Evolutionary conservation across 1,140 invertebrate species (phyloP).

Genomic region (Hyles vespertilio): DNA sequence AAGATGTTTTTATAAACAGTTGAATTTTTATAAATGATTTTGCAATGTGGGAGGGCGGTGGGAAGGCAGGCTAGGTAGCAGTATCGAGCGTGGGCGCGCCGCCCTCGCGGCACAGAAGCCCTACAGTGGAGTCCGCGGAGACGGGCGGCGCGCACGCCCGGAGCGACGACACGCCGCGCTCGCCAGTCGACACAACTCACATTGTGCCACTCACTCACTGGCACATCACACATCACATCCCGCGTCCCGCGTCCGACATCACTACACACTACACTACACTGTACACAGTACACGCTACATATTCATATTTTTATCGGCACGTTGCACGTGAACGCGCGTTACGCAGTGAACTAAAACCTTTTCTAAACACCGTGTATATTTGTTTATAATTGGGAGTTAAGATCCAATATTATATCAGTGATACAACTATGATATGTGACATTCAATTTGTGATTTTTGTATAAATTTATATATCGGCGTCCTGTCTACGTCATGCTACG

Average conservation of each 20-base stretch:
- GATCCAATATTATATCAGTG: slow-evolving; percentile 43
- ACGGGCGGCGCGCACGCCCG: slow-evolving; percentile 43
- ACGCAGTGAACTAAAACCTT: slow-evolving; percentile 1
- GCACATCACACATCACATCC: slow-evolving; percentile 5
- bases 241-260: neutral
- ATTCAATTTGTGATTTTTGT: slow-evolving; percentile 54
- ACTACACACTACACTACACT: slow-evolving; percentile 6
- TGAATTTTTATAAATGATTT: slow-evolving; percentile 66
- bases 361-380: slow-evolving; percentile 5
- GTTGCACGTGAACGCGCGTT: slow-evolving; percentile 8
- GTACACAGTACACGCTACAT: slow-evolving; percentile 17
- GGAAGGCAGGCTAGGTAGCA: slow-evolving; percentile 61
- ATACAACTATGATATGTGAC: slow-evolving; percentile 58
- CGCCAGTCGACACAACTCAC: slow-evolving; percentile 6
- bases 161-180: slow-evolving; percentile 17
- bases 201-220: slow-evolving; percentile 5
- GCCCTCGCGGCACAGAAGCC: slow-evolving; percentile 55
- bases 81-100: slow-evolving; percentile 70
- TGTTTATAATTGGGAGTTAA: slow-evolving; percentile 5
- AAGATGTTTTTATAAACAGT: slow-evolving; percentile 50
- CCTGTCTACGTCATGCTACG: slow-evolving; percentile 58
- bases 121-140: slow-evolving; percentile 51
- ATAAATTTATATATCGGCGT: slow-evolving; percentile 46
- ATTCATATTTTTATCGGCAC: slow-evolving; percentile 11
- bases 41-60: slow-evolving; percentile 65